Evolutionary conservation across 2,113 vertebrate genomes (phyloP), one percentile per base, ranked within the genome.

Genomic region (Chaenogobius annularis): DNA sequence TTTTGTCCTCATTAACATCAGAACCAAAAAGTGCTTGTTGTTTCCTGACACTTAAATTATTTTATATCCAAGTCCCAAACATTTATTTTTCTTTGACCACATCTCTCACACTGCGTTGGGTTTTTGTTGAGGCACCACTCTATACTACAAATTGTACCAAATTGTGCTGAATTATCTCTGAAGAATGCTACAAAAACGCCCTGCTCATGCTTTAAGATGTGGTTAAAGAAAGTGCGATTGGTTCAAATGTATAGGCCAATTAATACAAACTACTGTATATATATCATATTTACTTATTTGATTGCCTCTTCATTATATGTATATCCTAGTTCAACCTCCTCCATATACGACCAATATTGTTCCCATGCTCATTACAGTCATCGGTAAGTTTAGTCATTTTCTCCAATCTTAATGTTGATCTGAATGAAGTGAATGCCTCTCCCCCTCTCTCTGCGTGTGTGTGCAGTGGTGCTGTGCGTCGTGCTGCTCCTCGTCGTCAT

Each of bases 391-490:
- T 10, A 2, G 0, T 10, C 0, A 12, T 0, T 22, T 69, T 66
- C 9, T 31, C 13, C 19, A 40, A 2, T 11, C 54, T 55, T 56
- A 2, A 7, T n/a, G 20, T 44, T 23, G n/a, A 22, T 1, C 2
- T 22, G 9, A 8, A 14, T 66, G 23, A 0, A 40, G 5, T 40
- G 37, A 66, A 22, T 66, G 4, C 22, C 40, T 66, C 0, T 13
- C n/a, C n/a, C n/a, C n/a, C 7, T 7, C 17, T 40, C 7, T 61
- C 15, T 35, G 14, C 8, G 12, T 75, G 37, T 87, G 22, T 82
- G 26, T 31, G 26, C 26, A 92, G 93, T 35, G 40, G 64, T 89
- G 0, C 70, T 94, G 64, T 82, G 83, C 48, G 61, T 47, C 66
- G 75, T 93, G 75, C 85, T 90, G 40, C 66, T 70, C 10, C 65